phyloP scores from a whole-genome alignment of 2,888 invertebrate species.

The Hypolimnas misippus region DNA sequence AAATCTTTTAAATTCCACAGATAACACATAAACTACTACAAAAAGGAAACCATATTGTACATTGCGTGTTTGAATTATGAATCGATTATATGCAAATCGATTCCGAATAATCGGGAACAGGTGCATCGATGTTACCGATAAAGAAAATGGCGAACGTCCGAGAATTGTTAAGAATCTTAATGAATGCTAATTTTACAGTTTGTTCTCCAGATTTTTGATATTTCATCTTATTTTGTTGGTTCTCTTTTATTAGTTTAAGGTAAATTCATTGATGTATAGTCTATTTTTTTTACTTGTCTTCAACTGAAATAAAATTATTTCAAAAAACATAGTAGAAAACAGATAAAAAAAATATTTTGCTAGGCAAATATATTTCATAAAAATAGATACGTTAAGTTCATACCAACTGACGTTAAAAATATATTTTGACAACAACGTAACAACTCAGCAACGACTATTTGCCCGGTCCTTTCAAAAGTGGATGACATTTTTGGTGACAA shows the following conservation, averaged over 20 bases:
- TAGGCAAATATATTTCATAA: no score
- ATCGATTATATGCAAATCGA: conserved; percentile 52
- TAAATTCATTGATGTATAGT: no score
- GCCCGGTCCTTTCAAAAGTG: no score
- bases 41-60: conserved; percentile 50
- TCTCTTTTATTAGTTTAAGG: background rate
- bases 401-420: no score
- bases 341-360: no score
- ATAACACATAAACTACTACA: background rate
- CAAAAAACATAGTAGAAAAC: no score
- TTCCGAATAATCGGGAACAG: conserved; percentile 43
- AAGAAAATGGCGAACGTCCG: conserved; percentile 23
- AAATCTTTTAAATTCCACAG: background rate
- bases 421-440: no score
- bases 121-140: conserved; percentile 39
- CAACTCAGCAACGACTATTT: no score
- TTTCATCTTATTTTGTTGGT: background rate
- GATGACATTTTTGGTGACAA: no score
- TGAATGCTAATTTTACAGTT: conserved; percentile 19
- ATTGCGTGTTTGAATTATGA: conserved; percentile 48
- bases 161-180: conserved; percentile 27
- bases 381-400: no score
- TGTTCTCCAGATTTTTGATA: conserved; percentile 1
- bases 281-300: no score
- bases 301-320: no score